A percentile compares a stretch with the other conserved stretches of the same genome.
Conservation (phyloP, 2,113 vertebrate species). For the Paramisgurnus dabryanus region DNA sequence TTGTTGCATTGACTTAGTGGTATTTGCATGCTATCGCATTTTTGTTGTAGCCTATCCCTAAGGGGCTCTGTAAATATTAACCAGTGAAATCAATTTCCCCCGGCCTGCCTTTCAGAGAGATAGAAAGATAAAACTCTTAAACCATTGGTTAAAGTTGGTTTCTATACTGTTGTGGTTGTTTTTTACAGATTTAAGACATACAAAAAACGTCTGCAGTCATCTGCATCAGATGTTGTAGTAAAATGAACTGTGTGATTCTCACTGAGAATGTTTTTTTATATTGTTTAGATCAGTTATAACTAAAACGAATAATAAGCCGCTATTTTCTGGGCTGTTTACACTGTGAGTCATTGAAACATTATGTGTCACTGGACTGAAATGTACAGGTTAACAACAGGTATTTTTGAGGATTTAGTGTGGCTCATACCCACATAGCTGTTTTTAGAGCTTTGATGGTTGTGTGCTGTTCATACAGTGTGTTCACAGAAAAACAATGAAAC, state of each 20-base stretch:
- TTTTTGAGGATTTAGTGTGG: constrained; percentile 17
- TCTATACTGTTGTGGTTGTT: constrained; percentile 19
- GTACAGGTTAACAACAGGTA: neutral
- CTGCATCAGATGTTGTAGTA: neutral
- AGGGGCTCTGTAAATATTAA: constrained; percentile 75
- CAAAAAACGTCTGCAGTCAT: neutral
- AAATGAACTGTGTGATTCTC: neutral
- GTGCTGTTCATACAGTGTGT: neutral
- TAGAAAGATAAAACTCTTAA: constrained; percentile 49
- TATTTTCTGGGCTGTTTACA: neutral
- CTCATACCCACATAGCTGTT: constrained; percentile 4
- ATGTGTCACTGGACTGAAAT: neutral
- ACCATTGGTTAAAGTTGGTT: constrained; percentile 41
- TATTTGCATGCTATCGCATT: constrained; percentile 29
- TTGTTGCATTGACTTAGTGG: neutral
- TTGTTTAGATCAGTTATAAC: neutral
- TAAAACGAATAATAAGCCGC: too few species aligned
- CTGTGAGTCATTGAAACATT: neutral
- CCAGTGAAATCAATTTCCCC: constrained; percentile 67
- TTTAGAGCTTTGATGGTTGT: neutral
- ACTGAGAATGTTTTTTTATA: neutral
- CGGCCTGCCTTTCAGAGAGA: constrained; percentile 60
- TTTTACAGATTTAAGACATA: neutral
- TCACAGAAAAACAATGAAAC: neutral
- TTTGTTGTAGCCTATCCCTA: constrained; percentile 52